These are phyloP conservation scores for Delphinapterus leucas DNA, from an alignment of 2,113 vertebrate species.

Conservation along the genomic window DNA sequence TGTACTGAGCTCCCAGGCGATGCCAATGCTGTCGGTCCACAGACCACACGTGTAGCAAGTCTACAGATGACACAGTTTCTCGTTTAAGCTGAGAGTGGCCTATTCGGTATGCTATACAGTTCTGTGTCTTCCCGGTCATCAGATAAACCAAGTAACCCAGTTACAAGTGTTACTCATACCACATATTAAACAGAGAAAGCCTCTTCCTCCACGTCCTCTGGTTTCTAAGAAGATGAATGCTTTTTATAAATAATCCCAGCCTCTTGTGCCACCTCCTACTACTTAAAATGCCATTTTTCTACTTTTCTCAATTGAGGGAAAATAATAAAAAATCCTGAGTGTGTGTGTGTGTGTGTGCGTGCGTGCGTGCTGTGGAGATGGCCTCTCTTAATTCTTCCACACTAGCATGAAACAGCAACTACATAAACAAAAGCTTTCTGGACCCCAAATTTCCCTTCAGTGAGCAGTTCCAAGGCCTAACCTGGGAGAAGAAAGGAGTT, in stretches of 20 bases:
- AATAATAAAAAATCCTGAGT: background rate
- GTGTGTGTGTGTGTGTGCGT: background rate
- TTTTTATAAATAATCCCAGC: background rate
- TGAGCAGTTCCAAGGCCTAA: background rate
- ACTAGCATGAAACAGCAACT: background rate
- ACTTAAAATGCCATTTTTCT: background rate
- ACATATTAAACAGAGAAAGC: background rate
- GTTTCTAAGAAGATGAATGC: background rate
- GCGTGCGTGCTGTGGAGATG: background rate
- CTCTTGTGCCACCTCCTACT: background rate
- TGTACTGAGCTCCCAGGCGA: background rate
- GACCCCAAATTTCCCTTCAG: background rate
- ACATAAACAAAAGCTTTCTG: background rate
- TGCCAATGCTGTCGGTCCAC: background rate
- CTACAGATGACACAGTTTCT: background rate
- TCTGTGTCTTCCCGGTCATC: background rate
- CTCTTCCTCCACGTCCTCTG: background rate
- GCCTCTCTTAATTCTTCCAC: background rate
- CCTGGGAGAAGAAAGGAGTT: background rate
- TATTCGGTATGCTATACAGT: background rate
- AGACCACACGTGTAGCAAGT: background rate
- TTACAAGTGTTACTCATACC: background rate
- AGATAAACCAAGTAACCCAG: background rate
- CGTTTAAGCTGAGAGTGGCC: too few relatives aligned
- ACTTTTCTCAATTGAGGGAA: background rate